Conservation (phyloP, 1,140 invertebrate genomes). For the Dendrolimus kikuchii region DNA sequence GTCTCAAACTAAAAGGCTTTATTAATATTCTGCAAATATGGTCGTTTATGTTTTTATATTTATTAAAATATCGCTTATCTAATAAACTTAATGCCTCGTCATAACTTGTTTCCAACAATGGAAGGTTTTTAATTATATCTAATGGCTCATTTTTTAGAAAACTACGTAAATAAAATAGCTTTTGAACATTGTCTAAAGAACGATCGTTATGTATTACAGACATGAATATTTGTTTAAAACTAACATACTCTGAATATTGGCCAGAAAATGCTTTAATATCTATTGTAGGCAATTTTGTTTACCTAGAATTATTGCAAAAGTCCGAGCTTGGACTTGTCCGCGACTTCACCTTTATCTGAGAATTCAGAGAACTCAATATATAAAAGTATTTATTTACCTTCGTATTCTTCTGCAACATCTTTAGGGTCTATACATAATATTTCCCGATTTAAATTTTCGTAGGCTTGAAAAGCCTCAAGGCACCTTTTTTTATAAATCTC, state of each 20-base stretch:
- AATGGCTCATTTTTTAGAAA: conserved; percentile 12
- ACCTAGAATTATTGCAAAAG: neutral
- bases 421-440: neutral
- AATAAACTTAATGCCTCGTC: neutral
- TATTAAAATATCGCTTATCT: conserved; percentile 1
- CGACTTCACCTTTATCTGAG: conserved; percentile 1
- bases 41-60: neutral
- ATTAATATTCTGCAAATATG: too few species aligned
- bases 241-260: conserved; percentile 9
- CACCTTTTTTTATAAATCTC: too few species aligned
- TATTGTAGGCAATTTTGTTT: conserved; percentile 9
- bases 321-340: neutral
- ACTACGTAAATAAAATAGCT: conserved; percentile 12
- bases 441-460: conserved; percentile 2
- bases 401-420: neutral
- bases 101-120: conserved; percentile 2
- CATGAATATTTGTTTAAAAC: conserved; percentile 9
- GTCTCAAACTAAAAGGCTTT: neutral
- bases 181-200: conserved; percentile 8
- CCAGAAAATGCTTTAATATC: conserved; percentile 6
- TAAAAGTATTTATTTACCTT: conserved; percentile 4
- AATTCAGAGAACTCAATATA: neutral
- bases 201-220: conserved; percentile 11
- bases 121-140: conserved; percentile 15
- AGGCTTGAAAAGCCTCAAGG: conserved; percentile 4